Evolutionary conservation across 1,140 invertebrate genomes (phyloP), one percentile per base, ranked within the genome.

Genomic region (Berghia stephanieae): DNA sequence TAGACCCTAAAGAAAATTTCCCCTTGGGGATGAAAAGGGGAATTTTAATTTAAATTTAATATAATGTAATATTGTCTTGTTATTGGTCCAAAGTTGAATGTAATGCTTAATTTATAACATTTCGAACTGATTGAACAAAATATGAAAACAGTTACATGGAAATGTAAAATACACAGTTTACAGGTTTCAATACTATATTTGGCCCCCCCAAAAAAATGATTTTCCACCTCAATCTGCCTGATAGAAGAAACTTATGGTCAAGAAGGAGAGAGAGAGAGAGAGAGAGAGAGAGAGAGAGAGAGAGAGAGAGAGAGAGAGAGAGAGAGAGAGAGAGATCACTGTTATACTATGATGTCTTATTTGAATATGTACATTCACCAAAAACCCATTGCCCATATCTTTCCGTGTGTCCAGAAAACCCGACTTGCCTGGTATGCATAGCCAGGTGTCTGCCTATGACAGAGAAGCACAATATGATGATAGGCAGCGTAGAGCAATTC

Each of bases 391-490:
- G n/a, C n/a, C n/a, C n/a, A n/a, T n/a, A n/a, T n/a, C n/a, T n/a
- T n/a, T n/a, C n/a, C n/a, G n/a, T n/a, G n/a, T 71, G 13, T 46
- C n/a, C 63, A 57, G 60, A 68, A 16, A 38, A 68, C 34, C 63
- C n/a, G 21, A 69, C 42, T n/a, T 71, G 68, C 55, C 68, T 78
- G 21, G 52, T 71, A 42, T 77, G 66, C 21, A 68, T 77, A 52
- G 49, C 49, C 10, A 18, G 63, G 2, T 49, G 75, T 60, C 66
- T 70, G 21, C 31, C 42, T 71, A 21, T 77, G 49, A 57, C 44
- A n/a, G 75, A 70, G 67, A 46, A 60, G 44, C 49, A 31, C 44
- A 68, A 68, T 60, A 57, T 68, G 67, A 49, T 57, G 42, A 52
- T 52, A 21, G 49, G 75, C 18, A 52, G 44, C 16, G 21, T 77